Conservation (phyloP, 2,888 invertebrate genomes). For the Oscheius myriophilus region DNA sequence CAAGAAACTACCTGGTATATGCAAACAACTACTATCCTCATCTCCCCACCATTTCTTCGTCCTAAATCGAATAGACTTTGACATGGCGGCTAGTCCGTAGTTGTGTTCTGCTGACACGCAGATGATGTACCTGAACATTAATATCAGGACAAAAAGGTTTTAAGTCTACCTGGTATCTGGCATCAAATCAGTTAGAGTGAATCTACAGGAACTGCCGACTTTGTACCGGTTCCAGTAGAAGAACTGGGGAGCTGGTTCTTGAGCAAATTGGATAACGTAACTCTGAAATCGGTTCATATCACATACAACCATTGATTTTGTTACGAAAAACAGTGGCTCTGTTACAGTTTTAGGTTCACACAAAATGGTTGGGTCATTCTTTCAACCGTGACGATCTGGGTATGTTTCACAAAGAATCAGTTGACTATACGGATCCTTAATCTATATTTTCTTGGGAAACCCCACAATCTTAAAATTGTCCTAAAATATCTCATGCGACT, state of each 20-base stretch:
- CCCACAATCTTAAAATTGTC: no score
- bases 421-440: no score
- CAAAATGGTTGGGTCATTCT: no score
- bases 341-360: no score
- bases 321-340: no score
- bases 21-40: constrained; percentile 44
- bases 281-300: constrained; percentile 43
- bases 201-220: constrained; percentile 59
- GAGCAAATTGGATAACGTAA: constrained; percentile 65
- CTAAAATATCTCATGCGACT: no score
- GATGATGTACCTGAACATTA: constrained; percentile 57
- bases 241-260: constrained; percentile 69
- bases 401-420: no score
- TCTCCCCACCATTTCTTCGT: constrained; percentile 66
- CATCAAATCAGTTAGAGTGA: constrained; percentile 62
- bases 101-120: constrained; percentile 70
- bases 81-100: constrained; percentile 69
- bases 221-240: constrained; percentile 62
- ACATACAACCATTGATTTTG: not conserved
- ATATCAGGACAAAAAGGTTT: not conserved
- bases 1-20: constrained; percentile 14
- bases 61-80: constrained; percentile 64
- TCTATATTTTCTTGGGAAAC: no score
- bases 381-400: no score
- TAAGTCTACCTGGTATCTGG: constrained; percentile 62